phyloP scores from a whole-genome alignment of 1,140 invertebrate genomes.

The Cecropterus lyciades region DNA sequence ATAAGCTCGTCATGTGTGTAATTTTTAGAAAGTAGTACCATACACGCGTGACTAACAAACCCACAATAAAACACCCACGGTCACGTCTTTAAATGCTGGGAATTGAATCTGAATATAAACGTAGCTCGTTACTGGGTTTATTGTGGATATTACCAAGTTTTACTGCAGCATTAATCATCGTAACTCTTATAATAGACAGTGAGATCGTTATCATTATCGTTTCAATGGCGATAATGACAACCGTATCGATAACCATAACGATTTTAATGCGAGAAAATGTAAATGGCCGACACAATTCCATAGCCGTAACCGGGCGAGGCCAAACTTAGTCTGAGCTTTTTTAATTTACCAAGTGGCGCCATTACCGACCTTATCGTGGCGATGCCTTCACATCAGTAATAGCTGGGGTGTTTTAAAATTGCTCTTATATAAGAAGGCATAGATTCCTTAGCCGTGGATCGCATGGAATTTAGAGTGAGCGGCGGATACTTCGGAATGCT shows the following conservation, averaged over 20 bases:
- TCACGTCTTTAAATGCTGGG: background rate
- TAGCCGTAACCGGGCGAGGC: slow-evolving; percentile 38
- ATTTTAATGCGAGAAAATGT: slow-evolving; percentile 51
- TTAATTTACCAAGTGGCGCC: slow-evolving; percentile 64
- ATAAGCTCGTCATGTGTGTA: slow-evolving; percentile 5
- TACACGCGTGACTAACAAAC: slow-evolving; percentile 1
- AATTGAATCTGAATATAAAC: slow-evolving; percentile 12
- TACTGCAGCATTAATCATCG: slow-evolving; percentile 11
- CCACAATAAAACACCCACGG: background rate
- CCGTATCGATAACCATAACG: slow-evolving; percentile 24
- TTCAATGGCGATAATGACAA: slow-evolving; percentile 10
- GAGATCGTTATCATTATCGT: slow-evolving; percentile 26
- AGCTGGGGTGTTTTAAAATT: slow-evolving; percentile 50
- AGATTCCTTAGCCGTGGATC: slow-evolving; percentile 28
- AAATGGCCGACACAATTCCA: slow-evolving; percentile 53
- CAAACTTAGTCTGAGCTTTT: slow-evolving; percentile 45
- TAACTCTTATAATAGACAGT: slow-evolving; percentile 21
- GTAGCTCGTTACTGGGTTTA: background rate
- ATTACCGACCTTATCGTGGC: slow-evolving; percentile 55
- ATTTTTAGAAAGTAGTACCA: background rate
- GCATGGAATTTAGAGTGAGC: slow-evolving; percentile 34
- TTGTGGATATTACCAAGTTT: slow-evolving; percentile 14
- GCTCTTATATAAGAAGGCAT: slow-evolving; percentile 54
- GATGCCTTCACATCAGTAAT: slow-evolving; percentile 53
- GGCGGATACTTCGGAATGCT: slow-evolving; percentile 5